Evolutionary conservation across 2,113 vertebrate species (phyloP).

Genomic region (Ceratotherium simum): DNA sequence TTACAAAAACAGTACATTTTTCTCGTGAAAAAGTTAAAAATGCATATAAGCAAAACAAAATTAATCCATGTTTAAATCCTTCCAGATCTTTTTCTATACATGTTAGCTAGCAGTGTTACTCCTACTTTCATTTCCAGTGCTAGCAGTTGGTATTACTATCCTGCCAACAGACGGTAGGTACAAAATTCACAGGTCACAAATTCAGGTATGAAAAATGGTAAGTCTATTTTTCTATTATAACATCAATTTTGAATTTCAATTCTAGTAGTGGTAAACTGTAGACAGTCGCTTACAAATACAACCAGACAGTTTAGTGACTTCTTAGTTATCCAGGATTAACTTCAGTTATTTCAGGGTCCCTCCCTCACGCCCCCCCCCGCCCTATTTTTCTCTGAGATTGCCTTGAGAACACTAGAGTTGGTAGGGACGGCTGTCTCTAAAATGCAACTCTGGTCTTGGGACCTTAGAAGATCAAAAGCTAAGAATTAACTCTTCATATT

Average conservation of each 20-base stretch:
- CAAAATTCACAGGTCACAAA: background rate
- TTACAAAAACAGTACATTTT: background rate
- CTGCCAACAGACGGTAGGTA: background rate
- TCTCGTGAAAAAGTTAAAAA: conserved; percentile 1
- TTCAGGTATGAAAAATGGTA: background rate
- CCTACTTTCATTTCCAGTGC: no score
- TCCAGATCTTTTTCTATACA: background rate
- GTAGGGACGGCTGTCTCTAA: background rate
- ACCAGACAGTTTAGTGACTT: background rate
- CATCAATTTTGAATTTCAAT: background rate
- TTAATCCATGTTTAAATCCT: background rate
- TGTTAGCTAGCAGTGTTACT: background rate
- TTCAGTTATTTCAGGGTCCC: background rate
- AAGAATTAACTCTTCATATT: background rate
- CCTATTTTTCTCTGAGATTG: background rate
- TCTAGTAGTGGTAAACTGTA: background rate
- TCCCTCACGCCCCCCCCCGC: no score
- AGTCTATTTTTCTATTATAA: background rate
- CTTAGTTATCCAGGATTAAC: background rate
- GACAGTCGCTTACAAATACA: background rate
- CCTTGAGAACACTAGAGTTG: background rate
- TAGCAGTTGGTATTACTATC: background rate
- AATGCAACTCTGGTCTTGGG: background rate
- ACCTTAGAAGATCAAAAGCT: background rate
- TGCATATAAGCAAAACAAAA: background rate